Conservation (phyloP, 2,113 vertebrate species). For the Cacatua alba region DNA sequence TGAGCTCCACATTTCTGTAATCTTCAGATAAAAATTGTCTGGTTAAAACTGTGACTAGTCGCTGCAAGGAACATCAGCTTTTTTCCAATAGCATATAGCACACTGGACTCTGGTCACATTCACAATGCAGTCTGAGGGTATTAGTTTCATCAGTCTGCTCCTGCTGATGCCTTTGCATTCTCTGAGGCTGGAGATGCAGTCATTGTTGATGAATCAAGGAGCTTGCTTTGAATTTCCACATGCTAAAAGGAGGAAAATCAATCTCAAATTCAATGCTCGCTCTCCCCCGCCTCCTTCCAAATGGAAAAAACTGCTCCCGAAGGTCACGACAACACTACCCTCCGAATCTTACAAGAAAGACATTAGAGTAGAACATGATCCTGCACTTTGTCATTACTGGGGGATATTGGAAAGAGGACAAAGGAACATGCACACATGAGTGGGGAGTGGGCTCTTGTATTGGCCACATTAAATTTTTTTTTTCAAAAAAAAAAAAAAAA, state of each 20-base stretch:
- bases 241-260: conserved; percentile 68
- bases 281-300: conserved; percentile 52
- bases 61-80: background rate
- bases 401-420: conserved; percentile 65
- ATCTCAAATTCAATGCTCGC: conserved; percentile 66
- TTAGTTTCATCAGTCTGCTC: conserved; percentile 49
- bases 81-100: background rate
- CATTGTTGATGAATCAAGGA: conserved; percentile 61
- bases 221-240: conserved; percentile 69
- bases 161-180: conserved; percentile 37
- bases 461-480: conserved; percentile 66
- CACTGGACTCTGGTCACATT: background rate
- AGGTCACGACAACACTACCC: conserved; percentile 62
- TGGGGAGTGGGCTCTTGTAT: conserved; percentile 56
- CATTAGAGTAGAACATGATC: conserved; percentile 67
- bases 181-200: conserved; percentile 37
- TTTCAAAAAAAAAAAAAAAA: conserved; percentile 36
- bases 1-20: background rate
- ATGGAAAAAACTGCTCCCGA: conserved; percentile 58
- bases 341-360: conserved; percentile 68
- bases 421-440: conserved; percentile 43
- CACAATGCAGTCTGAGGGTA: conserved; percentile 3
- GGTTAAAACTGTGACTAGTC: background rate
- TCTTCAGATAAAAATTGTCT: background rate
- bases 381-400: conserved; percentile 53